phyloP scores from a whole-genome alignment of 2,113 vertebrate species.

The Pseudopipra pipra region DNA sequence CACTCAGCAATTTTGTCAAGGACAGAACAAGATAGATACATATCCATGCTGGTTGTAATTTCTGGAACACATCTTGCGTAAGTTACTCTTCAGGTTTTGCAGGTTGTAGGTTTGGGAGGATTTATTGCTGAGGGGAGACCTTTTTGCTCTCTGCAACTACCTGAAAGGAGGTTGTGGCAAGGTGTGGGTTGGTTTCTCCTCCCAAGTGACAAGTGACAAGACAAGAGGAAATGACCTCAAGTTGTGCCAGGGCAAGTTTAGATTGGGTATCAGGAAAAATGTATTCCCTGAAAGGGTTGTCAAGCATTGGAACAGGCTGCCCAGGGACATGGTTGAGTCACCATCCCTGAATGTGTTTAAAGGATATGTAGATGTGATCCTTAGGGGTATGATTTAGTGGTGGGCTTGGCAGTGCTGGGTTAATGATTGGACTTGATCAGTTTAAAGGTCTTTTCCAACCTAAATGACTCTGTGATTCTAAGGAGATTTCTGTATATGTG shows the following conservation, averaged over 20 bases:
- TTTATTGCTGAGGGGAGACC: not conserved
- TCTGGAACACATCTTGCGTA: not conserved
- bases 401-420: not conserved
- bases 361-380: not conserved
- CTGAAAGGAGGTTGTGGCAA: not conserved
- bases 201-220: not conserved
- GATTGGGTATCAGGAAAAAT: not conserved
- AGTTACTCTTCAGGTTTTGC: not conserved
- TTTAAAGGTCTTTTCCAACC: not conserved
- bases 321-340: not conserved
- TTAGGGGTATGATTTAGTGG: not conserved
- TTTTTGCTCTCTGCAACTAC: not conserved
- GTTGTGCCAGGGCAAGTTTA: not conserved
- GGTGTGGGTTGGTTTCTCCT: accelerated
- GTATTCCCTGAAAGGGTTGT: not conserved
- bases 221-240: not conserved
- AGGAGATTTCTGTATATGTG: not conserved
- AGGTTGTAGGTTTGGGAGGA: not conserved
- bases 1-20: not conserved
- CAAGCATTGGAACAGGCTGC: not conserved
- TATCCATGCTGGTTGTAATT: not conserved
- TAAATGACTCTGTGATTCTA: not conserved
- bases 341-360: not conserved
- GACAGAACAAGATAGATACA: not conserved
- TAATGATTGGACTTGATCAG: not conserved